Percentiles rank a stretch among this genome's conserved stretches.
These are phyloP conservation scores for Eulimnadia texana DNA, from an alignment of 1,140 invertebrate genomes.

Conservation along the genomic window DNA sequence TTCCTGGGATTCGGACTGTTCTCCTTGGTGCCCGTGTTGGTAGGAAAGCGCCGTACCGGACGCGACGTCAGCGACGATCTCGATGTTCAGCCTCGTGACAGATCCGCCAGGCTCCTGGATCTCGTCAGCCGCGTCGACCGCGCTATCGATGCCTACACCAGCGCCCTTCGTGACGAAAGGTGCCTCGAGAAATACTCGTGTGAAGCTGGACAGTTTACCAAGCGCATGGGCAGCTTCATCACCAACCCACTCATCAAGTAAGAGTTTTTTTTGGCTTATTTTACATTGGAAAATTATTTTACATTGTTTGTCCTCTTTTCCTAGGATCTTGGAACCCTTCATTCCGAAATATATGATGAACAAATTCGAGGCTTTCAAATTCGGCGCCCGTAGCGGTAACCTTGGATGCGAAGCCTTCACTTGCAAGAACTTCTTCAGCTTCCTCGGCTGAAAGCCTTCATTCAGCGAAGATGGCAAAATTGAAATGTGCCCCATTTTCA, in stretches of 20 bases:
- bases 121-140: conserved; percentile 10
- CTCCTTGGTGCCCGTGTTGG: not conserved
- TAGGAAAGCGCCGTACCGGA: not conserved
- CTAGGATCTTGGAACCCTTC: conserved; percentile 14
- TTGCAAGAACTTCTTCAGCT: conserved; percentile 1
- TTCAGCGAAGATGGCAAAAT: not conserved
- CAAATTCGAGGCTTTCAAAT: conserved; percentile 13
- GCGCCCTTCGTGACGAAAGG: conserved; percentile 1
- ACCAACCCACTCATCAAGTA: conserved; percentile 14
- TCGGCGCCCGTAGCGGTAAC: conserved; percentile 5
- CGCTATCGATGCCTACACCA: conserved; percentile 9
- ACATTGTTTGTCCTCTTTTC: not conserved
- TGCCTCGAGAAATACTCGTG: conserved; percentile 17
- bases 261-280: not conserved
- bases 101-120: not conserved
- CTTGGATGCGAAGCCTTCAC: not conserved
- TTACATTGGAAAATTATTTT: not conserved
- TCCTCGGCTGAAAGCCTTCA: not conserved
- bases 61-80: conserved; percentile 1
- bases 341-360: conserved; percentile 14
- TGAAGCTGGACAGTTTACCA: conserved; percentile 14
- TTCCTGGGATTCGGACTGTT: conserved; percentile 9
- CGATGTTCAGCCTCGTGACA: not conserved
- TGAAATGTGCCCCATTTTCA: not conserved
- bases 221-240: not conserved